Base-by-base conservation (phyloP, 2,888 invertebrate genomes). In the Marasmarcha lunaedactyla region DNA sequence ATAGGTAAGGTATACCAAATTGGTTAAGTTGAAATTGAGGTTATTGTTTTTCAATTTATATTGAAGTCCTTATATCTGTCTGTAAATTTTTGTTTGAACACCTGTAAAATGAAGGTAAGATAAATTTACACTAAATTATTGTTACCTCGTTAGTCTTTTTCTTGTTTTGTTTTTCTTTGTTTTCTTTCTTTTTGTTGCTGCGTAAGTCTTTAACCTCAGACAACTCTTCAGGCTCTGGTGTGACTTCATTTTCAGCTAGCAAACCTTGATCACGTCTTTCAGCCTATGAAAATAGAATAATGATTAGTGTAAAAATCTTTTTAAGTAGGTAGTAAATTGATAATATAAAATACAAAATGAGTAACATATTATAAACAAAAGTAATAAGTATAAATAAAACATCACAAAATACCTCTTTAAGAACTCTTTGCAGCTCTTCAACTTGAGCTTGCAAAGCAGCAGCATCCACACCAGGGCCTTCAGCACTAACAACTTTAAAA, bases 391-490 rank as follows among this genome's bases (percentile, higher is more conserved):
- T n/a, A n/a, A n/a, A n/a, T n/a, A n/a, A n/a, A n/a, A n/a, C n/a
- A n/a, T n/a, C n/a, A n/a, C n/a, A n/a, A n/a, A n/a, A n/a, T 34
- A 83, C 84, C 74, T 83, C 83, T 52, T 83, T 84, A 2, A 84
- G 62, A 14, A 78, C 70, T 46, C 81, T 65, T 46, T 84, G 79
- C 15, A 84, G 55, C 47, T 84, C 83, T 41, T 84, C 78, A 7
- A 84, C 74, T 47, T 83, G 78, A 2, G 79, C 84, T 49, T 84
- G 81, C 38, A 84, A 55, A 6, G 74, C 81, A 15, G 65, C 63
- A 9, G 72, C 71, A 49, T 77, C 73, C 1, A 78, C 71, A 13
- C 63, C 59, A 0, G 79, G 78, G 2, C 79, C 84, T 5, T 59
- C 68, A 35, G 68, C 70, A 50, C 73, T 83, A 40, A 84, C 61